phyloP scores from a whole-genome alignment of 1,140 invertebrate species.

The Drosophila bocqueti region DNA sequence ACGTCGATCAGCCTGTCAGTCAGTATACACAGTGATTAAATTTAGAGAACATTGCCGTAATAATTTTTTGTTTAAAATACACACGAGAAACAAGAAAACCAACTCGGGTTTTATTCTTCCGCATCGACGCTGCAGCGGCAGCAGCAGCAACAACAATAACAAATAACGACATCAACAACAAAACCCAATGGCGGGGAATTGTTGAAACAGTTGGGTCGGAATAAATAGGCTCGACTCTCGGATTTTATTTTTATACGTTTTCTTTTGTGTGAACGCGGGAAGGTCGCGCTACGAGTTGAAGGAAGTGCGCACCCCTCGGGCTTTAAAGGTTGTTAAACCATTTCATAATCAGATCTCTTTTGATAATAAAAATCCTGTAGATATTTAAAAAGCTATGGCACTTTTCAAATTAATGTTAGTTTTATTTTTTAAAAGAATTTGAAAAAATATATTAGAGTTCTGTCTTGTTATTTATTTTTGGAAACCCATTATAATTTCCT shows the following conservation, averaged over 20 bases:
- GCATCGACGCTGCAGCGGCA: constrained; percentile 44
- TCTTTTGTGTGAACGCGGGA: constrained; percentile 16
- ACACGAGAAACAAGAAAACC: constrained; percentile 45
- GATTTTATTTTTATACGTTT: constrained; percentile 12
- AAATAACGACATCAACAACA: constrained; percentile 26
- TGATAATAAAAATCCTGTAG: background rate
- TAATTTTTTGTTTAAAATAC: constrained; percentile 66
- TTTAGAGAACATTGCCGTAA: constrained; percentile 79
- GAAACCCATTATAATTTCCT: background rate
- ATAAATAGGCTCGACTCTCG: constrained; percentile 63
- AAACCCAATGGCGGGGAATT: constrained; percentile 47
- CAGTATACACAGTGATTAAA: constrained; percentile 57
- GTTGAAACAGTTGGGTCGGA: constrained; percentile 75
- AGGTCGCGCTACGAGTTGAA: constrained; percentile 45
- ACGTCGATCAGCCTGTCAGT: constrained; percentile 52
- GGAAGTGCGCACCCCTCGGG: constrained; percentile 35
- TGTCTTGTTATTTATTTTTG: too few species aligned
- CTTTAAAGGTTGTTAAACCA: constrained; percentile 38
- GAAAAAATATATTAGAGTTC: too few species aligned
- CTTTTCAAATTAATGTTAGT: too few species aligned
- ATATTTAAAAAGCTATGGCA: too few species aligned
- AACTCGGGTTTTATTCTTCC: constrained; percentile 67
- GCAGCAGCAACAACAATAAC: constrained; percentile 33
- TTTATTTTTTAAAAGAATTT: too few species aligned
- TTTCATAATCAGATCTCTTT: constrained; percentile 19